Base-by-base conservation (phyloP, 2,797 vertebrate species). In the Orientallactaga sibirica region DNA sequence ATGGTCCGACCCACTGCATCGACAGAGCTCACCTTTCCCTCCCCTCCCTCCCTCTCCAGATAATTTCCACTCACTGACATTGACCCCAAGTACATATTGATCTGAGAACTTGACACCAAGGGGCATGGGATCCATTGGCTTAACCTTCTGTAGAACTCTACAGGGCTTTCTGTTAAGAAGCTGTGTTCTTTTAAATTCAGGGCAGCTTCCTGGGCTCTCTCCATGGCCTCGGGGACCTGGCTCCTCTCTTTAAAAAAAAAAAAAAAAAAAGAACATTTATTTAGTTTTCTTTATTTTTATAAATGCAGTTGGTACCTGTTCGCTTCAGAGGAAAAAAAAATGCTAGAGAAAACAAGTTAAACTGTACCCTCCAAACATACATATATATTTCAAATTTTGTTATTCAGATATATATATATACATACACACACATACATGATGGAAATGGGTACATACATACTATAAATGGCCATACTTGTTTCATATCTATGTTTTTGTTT, bases 61-160 rank as follows among this genome's bases (percentile, higher is more conserved):
- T 71, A 71, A 91, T 95, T 94, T 94, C 55, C 55, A 33, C 61
- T 89, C 62, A 43, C 67, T 79, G 90, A 88, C 75, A 87, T 14
- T 90, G 95, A 94, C 84, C 78, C 94, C 94, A 61, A 61, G 64
- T 61, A 79, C 70, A 15, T 84, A 95, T 91, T 87, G 95, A 95
- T 95, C 68, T 61, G 20, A 82, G 20, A 22, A 73, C 82, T 80
- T 76, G 91, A 92, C 95, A 78, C 43, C 4, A 55, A 75, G 71
- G 20, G 80, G 81, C 81, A 24, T 5, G 8, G 0, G 24, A 91
- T 84, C 95, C 61, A 8, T 29, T 84, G 91, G 66, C 81, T 96
- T 94, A 94, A 89, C 84, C 91, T 95, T 93, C 68, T 64, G 66
- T 18, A 55, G 33, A 90, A 52, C 73, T 75, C 24, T 10, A 7